Evolutionary conservation across 2,888 invertebrate species (phyloP).

Genomic region (Lutraria lutraria): DNA sequence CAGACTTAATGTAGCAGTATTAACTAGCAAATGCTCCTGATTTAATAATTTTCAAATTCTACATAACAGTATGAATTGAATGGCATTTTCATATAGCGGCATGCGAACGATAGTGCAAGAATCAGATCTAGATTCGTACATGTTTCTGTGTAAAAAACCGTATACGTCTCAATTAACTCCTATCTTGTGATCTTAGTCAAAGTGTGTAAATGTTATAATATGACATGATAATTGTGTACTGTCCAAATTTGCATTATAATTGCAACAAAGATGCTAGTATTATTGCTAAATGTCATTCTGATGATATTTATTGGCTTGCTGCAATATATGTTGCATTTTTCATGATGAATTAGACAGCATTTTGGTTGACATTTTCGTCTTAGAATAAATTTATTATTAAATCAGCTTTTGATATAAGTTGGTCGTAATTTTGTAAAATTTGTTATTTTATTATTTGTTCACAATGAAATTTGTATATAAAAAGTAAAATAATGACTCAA

Average conservation of each 20-base stretch:
- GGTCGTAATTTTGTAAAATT: not conserved
- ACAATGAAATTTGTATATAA: no score
- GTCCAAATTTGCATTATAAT: conserved; percentile 10
- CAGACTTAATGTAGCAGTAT: not conserved
- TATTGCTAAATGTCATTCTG: conserved; percentile 13
- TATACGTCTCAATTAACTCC: not conserved
- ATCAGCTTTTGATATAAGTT: not conserved
- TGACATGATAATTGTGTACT: not conserved
- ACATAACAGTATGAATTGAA: conserved; percentile 11
- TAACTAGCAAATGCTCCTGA: not conserved
- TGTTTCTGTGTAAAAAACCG: not conserved
- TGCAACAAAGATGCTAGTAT: not conserved
- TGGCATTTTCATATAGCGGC: conserved; percentile 19
- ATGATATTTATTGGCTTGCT: not conserved
- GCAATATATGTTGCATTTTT: conserved; percentile 17
- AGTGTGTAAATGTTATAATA: conserved; percentile 10
- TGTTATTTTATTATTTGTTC: no score
- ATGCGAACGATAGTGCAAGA: conserved; percentile 26
- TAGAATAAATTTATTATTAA: not conserved
- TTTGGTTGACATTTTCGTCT: not conserved
- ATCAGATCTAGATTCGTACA: not conserved
- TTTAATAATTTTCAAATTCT: not conserved
- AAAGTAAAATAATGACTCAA: no score
- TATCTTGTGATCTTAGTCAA: not conserved
- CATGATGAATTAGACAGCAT: conserved; percentile 6